Evolutionary conservation across 2,888 invertebrate species (phyloP), one percentile per base, ranked within the genome.

Genomic region (Trypoxylon attenuatum): DNA sequence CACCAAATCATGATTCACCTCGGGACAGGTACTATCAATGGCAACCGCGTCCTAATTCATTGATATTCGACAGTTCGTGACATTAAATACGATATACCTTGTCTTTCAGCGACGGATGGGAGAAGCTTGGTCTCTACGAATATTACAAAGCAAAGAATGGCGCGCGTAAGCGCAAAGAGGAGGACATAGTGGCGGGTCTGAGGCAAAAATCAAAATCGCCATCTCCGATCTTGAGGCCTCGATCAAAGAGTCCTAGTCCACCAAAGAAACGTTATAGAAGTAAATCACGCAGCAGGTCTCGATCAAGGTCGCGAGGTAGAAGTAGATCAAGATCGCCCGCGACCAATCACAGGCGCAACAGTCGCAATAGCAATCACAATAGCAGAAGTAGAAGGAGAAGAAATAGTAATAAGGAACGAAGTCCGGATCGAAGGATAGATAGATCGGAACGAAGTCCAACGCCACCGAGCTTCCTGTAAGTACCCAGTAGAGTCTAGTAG

Each of bases 81-180:
- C n/a, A n/a, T n/a, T n/a, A n/a, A 22, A 46, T 10, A 21, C 1
- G 52, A 27, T 43, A 23, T 21, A 33, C 0, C 42, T 5, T 52
- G 16, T 57, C 4, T 51, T 73, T n/a, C 46, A 94, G 94, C 87
- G 98, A 99, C 87, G 99, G 99, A 23, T 99, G 99, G 99, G 99
- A 99, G 87, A 97, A 97, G 88, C 90, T 98, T 82, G 98, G 97
- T 68, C 90, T 99, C 55, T 98, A 97, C 87, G 99, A 99, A 88
- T 99, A 97, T 88, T 98, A 96, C 88, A 96, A 97, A 88, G 96
- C 97, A 4, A 99, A 99, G 88, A 95, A 96, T 87, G 91, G 93
- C 62, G 96, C 97, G 1, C 92, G 93, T 75, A 96, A 95, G 83
- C 92, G 94, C 82, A 96, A 96, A 84, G 95, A 96, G 81, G 95